Evolutionary conservation across 2,888 invertebrate species (phyloP).

Genomic region (Homarus gammarus): DNA sequence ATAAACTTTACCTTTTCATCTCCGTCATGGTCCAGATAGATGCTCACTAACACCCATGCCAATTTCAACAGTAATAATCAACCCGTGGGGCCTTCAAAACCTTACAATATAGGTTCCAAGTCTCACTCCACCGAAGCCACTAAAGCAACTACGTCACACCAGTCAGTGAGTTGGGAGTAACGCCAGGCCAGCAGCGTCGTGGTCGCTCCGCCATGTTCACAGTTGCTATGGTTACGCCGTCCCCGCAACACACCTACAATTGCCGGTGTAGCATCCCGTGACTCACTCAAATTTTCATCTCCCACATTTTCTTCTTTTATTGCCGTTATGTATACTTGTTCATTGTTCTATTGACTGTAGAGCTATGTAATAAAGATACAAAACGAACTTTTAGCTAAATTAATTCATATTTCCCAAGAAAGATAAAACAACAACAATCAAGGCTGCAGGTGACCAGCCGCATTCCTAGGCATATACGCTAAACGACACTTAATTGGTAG

Average conservation of each 20-base stretch:
- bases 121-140: constrained; percentile 58
- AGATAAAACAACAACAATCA: neutral
- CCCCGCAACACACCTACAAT: constrained; percentile 56
- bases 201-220: constrained; percentile 60
- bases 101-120: constrained; percentile 1
- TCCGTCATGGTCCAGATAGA: neutral
- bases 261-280: constrained; percentile 34
- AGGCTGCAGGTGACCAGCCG: neutral
- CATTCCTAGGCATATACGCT: constrained; percentile 32
- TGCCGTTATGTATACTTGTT: too few relatives aligned
- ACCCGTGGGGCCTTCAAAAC: neutral
- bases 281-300: neutral
- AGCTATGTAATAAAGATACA: too few relatives aligned
- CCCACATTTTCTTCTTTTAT: neutral
- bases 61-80: neutral
- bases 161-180: constrained; percentile 6
- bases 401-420: too few relatives aligned
- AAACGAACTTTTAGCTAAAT: too few relatives aligned
- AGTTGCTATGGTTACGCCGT: constrained; percentile 58
- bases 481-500: neutral
- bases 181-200: constrained; percentile 48
- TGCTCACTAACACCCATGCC: constrained; percentile 13
- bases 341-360: too few relatives aligned
- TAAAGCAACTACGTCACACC: constrained; percentile 62
- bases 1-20: constrained; percentile 20